Evolutionary conservation across 2,113 vertebrate species (phyloP).

Genomic region (Malurus alboscapulatus): DNA sequence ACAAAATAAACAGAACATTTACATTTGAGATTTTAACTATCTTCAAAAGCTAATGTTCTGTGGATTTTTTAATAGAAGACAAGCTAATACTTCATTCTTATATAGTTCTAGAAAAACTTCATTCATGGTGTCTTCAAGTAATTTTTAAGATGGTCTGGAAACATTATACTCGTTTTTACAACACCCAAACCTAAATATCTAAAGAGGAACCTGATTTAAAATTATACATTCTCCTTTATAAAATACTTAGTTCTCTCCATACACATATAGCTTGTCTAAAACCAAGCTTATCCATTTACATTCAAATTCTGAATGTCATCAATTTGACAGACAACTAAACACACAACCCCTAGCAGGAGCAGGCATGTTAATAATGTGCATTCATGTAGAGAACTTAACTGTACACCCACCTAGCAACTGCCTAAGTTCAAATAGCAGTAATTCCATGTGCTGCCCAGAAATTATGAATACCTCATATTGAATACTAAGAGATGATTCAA

Average conservation of each 20-base stretch:
- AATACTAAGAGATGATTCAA: not conserved
- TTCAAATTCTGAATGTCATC: not conserved
- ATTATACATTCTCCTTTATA: not conserved
- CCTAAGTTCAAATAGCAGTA: not conserved
- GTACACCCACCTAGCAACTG: not conserved
- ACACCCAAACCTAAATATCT: not conserved
- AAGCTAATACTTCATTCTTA: not conserved
- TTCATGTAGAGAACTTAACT: not conserved
- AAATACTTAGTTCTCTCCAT: not conserved
- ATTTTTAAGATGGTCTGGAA: not conserved
- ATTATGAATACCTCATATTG: not conserved
- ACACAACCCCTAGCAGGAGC: fast-evolving
- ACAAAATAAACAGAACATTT: not conserved
- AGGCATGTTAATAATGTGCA: not conserved
- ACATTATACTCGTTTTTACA: not conserved
- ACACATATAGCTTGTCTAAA: not conserved
- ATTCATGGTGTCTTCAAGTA: not conserved
- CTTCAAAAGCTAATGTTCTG: not conserved
- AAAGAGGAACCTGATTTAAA: not conserved
- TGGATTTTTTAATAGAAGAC: not conserved
- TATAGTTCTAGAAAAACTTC: not conserved
- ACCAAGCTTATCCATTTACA: not conserved
- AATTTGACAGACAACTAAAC: not conserved
- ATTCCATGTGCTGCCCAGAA: not conserved
- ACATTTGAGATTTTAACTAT: not conserved